These are phyloP conservation scores for Pseudococcus viburni DNA, from an alignment of 2,888 invertebrate species.

Conservation along the genomic window DNA sequence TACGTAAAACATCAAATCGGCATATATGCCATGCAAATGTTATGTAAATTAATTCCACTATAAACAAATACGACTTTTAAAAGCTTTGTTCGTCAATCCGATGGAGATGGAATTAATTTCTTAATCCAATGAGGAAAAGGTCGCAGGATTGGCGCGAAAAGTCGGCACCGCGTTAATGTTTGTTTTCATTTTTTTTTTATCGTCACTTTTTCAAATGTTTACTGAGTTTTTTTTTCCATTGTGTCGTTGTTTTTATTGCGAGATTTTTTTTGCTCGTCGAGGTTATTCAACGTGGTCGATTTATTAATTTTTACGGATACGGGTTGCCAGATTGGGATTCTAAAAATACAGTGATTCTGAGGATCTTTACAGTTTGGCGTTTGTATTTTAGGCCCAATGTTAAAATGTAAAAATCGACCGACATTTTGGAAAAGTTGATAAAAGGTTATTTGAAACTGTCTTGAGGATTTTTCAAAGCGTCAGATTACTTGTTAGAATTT, in stretches of 20 bases:
- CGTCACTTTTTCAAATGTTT: slow-evolving; percentile 12
- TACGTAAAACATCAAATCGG: slow-evolving; percentile 11
- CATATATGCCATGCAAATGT: slow-evolving; percentile 17
- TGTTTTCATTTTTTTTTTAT: slow-evolving; percentile 38
- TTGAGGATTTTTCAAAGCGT: no score
- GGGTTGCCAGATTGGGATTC: not conserved
- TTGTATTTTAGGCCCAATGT: no score
- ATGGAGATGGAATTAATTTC: slow-evolving; percentile 42
- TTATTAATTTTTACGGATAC: not conserved
- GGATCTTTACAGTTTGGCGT: no score
- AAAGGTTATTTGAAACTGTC: no score
- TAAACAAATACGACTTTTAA: slow-evolving; percentile 51
- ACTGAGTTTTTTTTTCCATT: not conserved
- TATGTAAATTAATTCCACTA: slow-evolving; percentile 51
- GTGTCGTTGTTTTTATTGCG: not conserved
- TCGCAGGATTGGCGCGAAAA: not conserved
- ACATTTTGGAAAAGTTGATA: no score
- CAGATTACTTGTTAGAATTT: no score
- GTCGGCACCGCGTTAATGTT: not conserved
- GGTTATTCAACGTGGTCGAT: not conserved
- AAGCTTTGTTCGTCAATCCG: slow-evolving; percentile 45
- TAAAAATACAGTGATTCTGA: no score
- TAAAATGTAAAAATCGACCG: no score
- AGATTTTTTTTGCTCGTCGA: not conserved
- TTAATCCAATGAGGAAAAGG: slow-evolving; percentile 30